Evolutionary conservation across 2,797 vertebrate species (phyloP), one percentile per base, ranked within the genome.

Genomic region (Potorous gilbertii): DNA sequence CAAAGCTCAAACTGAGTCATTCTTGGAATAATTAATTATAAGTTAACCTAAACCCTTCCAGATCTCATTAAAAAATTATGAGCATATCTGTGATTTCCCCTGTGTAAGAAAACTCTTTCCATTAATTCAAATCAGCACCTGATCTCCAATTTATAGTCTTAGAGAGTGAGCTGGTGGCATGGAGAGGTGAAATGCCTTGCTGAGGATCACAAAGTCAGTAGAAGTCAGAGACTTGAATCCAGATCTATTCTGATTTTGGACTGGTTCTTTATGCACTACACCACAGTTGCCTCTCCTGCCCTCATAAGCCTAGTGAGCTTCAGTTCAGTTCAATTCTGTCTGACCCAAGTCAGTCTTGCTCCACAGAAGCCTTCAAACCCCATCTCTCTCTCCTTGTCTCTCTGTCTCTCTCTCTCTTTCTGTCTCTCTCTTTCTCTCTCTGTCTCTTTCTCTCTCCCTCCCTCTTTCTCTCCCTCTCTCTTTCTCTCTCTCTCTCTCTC

Each of bases 1-100:
- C 27, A 21, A 81, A 81, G 21, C 18, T 24, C 74, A 81, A 81
- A 81, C 21, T 81, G 21, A 81, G 6, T 24, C n/a, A 46, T 46
- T 13, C n/a, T 81, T 40, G 74, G 74, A 46, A 46, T 81, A 81
- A 81, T 81, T 81, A 81, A 81, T 81, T 81, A 46, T 46, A 81
- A 81, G 74, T 81, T 81, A 81, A 81, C 74, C 74, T 81, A 81
- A 81, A 81, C 74, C 8, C 74, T 81, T 81, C 74, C 74, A 81
- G 21, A 81, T 46, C 74, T 81, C 40, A 81, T 81, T 11, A 81
- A 81, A 74, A 40, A 46, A 24, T 81, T 81, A 46, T 81, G 40
- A 81, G 9, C 40, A 81, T 6, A 40, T 81, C n/a, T 81, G 40
- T 81, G 40, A 81, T 81, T 81, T 46, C 74, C 74, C 74, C 74